A percentile compares a stretch with the other conserved stretches of the same genome.
phyloP scores from a whole-genome alignment of 2,888 invertebrate genomes.

The Sarcophaga rosellei region DNA sequence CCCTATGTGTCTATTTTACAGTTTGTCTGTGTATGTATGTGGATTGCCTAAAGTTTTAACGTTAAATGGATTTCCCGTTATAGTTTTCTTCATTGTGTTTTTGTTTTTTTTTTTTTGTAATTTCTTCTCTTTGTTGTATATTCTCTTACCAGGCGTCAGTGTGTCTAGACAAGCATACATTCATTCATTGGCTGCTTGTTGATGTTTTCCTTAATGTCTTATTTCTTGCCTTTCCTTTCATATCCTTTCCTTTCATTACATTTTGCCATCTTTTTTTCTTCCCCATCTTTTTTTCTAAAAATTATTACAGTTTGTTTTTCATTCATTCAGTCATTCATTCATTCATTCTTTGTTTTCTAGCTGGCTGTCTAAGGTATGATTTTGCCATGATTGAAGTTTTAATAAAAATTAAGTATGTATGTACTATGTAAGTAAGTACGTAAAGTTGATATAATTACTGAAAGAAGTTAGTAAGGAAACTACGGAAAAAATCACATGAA shows the following conservation, averaged over 20 bases:
- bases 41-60: not conserved
- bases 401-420: not conserved
- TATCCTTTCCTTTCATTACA: not conserved
- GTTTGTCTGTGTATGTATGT: not conserved
- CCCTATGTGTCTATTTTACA: not conserved
- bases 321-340: not conserved
- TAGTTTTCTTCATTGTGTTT: conserved; percentile 38
- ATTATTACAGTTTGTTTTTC: not conserved
- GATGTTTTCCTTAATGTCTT: conserved; percentile 40
- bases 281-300: not conserved
- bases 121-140: conserved; percentile 39
- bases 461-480: not conserved
- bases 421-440: too few relatives aligned
- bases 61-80: conserved; percentile 63
- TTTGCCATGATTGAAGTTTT: conserved; percentile 24
- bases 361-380: conserved; percentile 19
- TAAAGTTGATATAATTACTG: conserved; percentile 22
- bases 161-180: conserved; percentile 62
- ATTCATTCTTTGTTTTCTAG: not conserved
- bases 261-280: not conserved
- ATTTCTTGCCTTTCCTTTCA: not conserved
- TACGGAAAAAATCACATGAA: too few relatives aligned
- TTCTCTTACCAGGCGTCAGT: conserved; percentile 52
- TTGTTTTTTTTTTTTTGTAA: conserved; percentile 29
- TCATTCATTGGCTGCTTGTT: conserved; percentile 62